Percentiles rank a stretch among this genome's conserved stretches.
These are phyloP conservation scores for Protaetia brevitarsis DNA, from an alignment of 1,140 invertebrate genomes.

Conservation along the genomic window DNA sequence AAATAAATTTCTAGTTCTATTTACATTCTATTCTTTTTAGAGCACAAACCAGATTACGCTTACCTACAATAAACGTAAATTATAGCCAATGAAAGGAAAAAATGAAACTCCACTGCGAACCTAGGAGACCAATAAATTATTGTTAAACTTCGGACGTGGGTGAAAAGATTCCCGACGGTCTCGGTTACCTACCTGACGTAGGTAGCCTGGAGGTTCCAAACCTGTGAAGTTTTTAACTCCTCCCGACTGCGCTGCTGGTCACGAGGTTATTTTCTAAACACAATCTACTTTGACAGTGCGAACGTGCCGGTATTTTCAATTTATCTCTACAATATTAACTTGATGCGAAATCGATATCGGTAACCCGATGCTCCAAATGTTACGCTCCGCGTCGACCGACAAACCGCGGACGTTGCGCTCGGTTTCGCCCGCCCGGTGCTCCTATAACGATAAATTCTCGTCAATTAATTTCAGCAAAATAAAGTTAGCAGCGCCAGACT, in stretches of 20 bases:
- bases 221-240: neutral
- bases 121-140: neutral
- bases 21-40: too few relatives aligned
- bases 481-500: too few relatives aligned
- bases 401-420: too few relatives aligned
- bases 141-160: neutral
- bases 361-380: too few relatives aligned
- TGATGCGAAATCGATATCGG: neutral
- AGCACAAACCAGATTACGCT: too few relatives aligned
- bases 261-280: constrained; percentile 2
- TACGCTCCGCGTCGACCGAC: too few relatives aligned
- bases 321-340: constrained; percentile 6
- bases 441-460: too few relatives aligned
- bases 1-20: too few relatives aligned
- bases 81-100: neutral
- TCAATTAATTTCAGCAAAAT: too few relatives aligned
- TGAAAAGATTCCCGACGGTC: neutral
- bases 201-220: neutral
- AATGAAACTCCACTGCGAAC: neutral
- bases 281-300: constrained; percentile 6
- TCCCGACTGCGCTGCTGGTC: neutral
- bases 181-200: neutral
- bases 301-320: constrained; percentile 5
- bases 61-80: neutral
- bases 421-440: too few relatives aligned